phyloP scores from a whole-genome alignment of 2,888 invertebrate genomes.

The Lepeophtheirus nordmannii region DNA sequence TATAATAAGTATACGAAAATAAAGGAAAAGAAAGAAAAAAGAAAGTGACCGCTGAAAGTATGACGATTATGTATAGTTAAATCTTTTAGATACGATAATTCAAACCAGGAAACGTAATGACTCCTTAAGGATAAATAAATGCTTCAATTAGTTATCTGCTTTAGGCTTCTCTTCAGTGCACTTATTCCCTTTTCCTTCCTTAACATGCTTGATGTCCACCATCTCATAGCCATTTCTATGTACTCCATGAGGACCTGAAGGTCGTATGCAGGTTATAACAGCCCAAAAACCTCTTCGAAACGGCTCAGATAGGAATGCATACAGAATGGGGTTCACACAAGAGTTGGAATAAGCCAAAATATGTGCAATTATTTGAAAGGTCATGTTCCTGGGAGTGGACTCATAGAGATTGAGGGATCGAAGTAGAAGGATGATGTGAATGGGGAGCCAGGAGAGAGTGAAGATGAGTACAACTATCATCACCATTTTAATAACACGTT shows the following conservation, averaged over 20 bases:
- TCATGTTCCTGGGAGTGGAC: conserved; percentile 43
- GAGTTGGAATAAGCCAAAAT: conserved; percentile 81
- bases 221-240: conserved; percentile 7
- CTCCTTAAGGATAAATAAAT: too few relatives aligned
- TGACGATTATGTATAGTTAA: too few relatives aligned
- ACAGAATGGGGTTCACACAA: conserved; percentile 83
- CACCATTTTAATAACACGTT: conserved; percentile 77
- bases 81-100: too few relatives aligned
- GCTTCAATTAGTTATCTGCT: too few relatives aligned
- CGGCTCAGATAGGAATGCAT: conserved; percentile 83
- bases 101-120: too few relatives aligned
- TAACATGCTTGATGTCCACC: not conserved
- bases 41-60: too few relatives aligned
- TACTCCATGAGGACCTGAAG: conserved; percentile 15
- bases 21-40: too few relatives aligned
- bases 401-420: conserved; percentile 57
- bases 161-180: too few relatives aligned
- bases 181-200: too few relatives aligned
- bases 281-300: conserved; percentile 64
- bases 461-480: conserved; percentile 79
- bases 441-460: conserved; percentile 83
- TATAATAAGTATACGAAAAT: too few relatives aligned
- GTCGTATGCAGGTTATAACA: conserved; percentile 10
- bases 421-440: conserved; percentile 63
- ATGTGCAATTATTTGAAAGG: conserved; percentile 59